Evolutionary conservation across 2,888 invertebrate genomes (phyloP), one percentile per base, ranked within the genome.

Genomic region (Thera britannica): DNA sequence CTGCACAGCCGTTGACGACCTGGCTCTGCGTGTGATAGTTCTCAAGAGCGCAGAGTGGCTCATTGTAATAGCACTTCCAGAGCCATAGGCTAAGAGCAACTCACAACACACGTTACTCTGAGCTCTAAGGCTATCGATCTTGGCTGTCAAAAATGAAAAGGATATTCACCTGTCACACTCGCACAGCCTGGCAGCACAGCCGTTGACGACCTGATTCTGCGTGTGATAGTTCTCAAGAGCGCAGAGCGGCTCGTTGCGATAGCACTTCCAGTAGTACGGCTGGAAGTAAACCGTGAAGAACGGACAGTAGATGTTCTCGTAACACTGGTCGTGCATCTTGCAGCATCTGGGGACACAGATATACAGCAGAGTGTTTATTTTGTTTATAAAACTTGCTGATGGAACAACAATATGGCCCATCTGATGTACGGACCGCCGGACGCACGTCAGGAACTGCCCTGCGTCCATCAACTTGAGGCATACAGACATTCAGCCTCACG

Each of bases 201-300:
- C 95, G 68, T 90, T 92, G 57, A 92, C 80, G 64, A 86, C 77
- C 57, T 89, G 83, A 68, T 88, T 75, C 54, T 83, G 78, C 1
- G 86, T 83, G 67, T 84, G 79, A 67, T 87, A 85, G 83, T 92
- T 88, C 77, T 90, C 94, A 81, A 94, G 89, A 91, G 97, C 96
- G 83, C 98, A 98, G 48, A 97, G 93, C 0, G 98, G 97, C 78
- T 95, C 94, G 0, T 96, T 96, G 8, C 94, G 94, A 86, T 96
- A 96, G 85, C 98, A 98, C 82, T 96, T 96, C 98, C 98, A 98
- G 78, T 96, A 95, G 86, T 98, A 98, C 2, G 97, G 97, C 73
- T 97, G 96, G 82, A 98, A 96, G 91, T 98, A 98, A 69, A 97
- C 96, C 23, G 97, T 94, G 87, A 96, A 96, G 84, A 96, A 95